A percentile compares a stretch with the other conserved stretches of the same genome.
These are phyloP conservation scores for Sapayoa aenigma DNA, from an alignment of 2,113 vertebrate species.

Conservation along the genomic window DNA sequence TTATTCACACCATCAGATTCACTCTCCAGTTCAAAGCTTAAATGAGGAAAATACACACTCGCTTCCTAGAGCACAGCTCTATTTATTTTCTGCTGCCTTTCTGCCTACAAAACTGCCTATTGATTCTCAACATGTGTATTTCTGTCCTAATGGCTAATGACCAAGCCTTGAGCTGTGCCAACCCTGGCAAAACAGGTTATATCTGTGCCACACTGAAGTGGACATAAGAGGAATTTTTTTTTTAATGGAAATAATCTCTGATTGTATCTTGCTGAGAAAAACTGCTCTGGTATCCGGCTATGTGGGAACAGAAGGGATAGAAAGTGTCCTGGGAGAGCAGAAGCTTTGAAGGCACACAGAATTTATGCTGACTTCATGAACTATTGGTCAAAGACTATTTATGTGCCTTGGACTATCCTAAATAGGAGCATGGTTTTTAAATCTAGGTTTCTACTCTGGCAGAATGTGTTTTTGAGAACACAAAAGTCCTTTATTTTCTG, in stretches of 20 bases:
- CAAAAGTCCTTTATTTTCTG: not conserved
- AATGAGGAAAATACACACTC: not conserved
- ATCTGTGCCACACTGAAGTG: not conserved
- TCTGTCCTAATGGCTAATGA: not conserved
- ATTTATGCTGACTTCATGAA: not conserved
- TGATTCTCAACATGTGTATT: not conserved
- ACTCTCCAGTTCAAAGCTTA: constrained; percentile 1
- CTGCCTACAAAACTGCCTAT: constrained; percentile 12
- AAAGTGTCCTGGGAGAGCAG: not conserved
- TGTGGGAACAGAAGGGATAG: not conserved
- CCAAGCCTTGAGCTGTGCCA: not conserved
- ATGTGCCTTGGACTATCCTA: not conserved
- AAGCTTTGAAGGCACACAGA: not conserved
- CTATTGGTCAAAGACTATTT: not conserved
- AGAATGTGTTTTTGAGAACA: not conserved
- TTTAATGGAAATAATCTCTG: not conserved
- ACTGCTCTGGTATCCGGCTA: not conserved
- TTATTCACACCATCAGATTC: not conserved
- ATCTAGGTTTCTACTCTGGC: not conserved
- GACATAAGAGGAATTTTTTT: not conserved
- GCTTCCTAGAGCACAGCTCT: not conserved
- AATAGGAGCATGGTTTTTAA: not conserved
- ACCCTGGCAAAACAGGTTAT: not conserved
- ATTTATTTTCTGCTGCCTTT: constrained; percentile 11
- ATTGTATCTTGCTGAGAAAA: not conserved